Evolutionary conservation across 1,140 invertebrate genomes (phyloP), one percentile per base, ranked within the genome.

Genomic region (Aphelinus certus): DNA sequence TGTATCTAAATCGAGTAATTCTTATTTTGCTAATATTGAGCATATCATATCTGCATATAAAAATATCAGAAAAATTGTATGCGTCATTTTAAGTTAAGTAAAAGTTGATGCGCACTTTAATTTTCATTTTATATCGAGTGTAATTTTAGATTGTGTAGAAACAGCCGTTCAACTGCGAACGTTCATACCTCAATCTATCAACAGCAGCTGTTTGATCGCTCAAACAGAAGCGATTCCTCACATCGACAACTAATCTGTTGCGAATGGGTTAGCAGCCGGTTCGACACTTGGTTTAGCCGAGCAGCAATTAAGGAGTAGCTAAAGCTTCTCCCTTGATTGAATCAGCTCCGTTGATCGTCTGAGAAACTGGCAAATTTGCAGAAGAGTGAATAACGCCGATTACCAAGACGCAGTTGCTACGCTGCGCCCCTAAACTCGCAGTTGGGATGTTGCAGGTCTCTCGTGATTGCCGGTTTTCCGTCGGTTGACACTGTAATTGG

Each of bases 401-500:
- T 72, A 65, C 46, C 5, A 10, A 53, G 43, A 6, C 6, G 69
- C 9, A 55, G 48, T 45, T 63, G 7, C 48, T 3, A 26, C 10
- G 3, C 26, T 26, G 47, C 3, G 9, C 43, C 0, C 55, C 62
- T 58, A 61, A 60, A 26, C 55, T n/a, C 63, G 4, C 47, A 53
- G 10, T n/a, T 61, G 67, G 43, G 53, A 68, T 57, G 57, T 56
- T 58, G 53, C 48, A 46, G 10, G 7, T 42, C 45, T 0, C 49
- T 10, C 57, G 43, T 74, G 69, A 74, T 74, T 68, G 51, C 60
- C n/a, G 65, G 58, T 55, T 63, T 69, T 68, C 64, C 65, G 43
- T 55, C 26, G 26, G 49, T 74, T 63, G 72, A 74, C 57, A 74
- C 68, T 69, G 7, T 69, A 55, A 69, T 69, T 69, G 58, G 72